Evolutionary conservation across 2,113 vertebrate genomes (phyloP).

Genomic region (Pedetes capensis): DNA sequence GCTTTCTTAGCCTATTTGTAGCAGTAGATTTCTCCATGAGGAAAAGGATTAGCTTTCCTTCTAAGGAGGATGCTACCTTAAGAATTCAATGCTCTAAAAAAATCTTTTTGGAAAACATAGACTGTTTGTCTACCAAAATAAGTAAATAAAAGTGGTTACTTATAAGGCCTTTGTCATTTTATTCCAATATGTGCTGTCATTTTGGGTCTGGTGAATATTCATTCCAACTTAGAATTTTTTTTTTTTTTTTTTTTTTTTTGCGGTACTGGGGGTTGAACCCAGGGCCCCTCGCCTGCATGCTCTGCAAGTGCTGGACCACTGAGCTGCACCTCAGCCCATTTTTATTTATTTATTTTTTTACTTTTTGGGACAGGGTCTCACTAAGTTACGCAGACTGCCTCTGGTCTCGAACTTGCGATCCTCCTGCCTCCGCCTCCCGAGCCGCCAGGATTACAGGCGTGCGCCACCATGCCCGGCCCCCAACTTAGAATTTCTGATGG

Average conservation of each 20-base stretch:
- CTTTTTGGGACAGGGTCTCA: too few species aligned
- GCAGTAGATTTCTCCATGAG: conserved; percentile 85
- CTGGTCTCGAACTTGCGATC: too few species aligned
- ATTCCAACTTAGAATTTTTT: neutral
- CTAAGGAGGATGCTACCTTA: conserved; percentile 87
- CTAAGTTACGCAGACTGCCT: too few species aligned
- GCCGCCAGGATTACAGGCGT: too few species aligned
- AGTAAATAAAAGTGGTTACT: neutral
- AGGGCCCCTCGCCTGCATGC: too few species aligned
- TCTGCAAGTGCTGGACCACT: too few species aligned
- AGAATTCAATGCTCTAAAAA: conserved; percentile 87
- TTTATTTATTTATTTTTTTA: too few species aligned
- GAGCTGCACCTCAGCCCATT: too few species aligned
- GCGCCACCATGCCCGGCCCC: too few species aligned
- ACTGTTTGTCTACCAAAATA: conserved; percentile 77
- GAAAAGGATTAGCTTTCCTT: conserved; percentile 83
- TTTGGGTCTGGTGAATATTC: neutral
- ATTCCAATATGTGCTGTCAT: neutral
- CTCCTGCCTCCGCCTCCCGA: too few species aligned
- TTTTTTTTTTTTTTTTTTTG: too few species aligned
- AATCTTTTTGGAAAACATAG: conserved; percentile 86
- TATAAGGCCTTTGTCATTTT: conserved; percentile 19
- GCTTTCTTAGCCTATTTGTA: conserved; percentile 84
- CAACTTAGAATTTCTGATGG: neutral
- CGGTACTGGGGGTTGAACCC: too few species aligned